Evolutionary conservation across 2,113 vertebrate genomes (phyloP).

Genomic region (Procapra przewalskii): DNA sequence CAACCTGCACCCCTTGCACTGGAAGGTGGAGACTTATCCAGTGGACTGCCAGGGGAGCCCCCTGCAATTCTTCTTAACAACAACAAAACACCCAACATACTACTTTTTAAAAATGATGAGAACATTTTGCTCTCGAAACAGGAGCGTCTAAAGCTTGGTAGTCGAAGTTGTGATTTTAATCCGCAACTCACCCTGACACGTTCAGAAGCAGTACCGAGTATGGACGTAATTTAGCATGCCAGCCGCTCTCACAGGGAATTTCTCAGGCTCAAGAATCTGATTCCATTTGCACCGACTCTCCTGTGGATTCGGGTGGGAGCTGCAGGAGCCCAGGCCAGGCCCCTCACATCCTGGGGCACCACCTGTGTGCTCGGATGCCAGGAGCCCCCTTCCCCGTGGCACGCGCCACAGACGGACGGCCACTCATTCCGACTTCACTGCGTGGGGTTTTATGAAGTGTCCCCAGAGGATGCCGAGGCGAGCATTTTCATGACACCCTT

Average conservation of each 20-base stretch:
- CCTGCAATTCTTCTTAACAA: not conserved
- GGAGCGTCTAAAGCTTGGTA: not conserved
- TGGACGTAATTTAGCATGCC: not conserved
- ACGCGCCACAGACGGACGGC: fast-evolving
- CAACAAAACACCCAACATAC: not conserved
- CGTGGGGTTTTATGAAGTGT: not conserved
- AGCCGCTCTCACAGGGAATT: not conserved
- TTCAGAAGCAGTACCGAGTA: not conserved
- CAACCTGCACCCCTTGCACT: not conserved
- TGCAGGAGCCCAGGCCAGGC: not conserved
- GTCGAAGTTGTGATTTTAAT: not conserved
- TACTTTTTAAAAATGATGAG: not conserved
- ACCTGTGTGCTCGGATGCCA: not conserved
- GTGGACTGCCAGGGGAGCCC: not conserved
- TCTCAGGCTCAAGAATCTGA: not conserved
- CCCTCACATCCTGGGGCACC: not conserved
- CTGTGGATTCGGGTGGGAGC: not conserved
- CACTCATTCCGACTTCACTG: not conserved
- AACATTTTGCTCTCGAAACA: not conserved
- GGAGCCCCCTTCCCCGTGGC: too few relatives aligned
- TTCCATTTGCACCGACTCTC: not conserved
- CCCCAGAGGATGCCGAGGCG: not conserved
- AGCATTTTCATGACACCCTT: not conserved
- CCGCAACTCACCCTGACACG: not conserved
- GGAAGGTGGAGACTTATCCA: not conserved